These are phyloP conservation scores for Parthenolecanium corni DNA, from an alignment of 2,888 invertebrate species.

Conservation along the genomic window DNA sequence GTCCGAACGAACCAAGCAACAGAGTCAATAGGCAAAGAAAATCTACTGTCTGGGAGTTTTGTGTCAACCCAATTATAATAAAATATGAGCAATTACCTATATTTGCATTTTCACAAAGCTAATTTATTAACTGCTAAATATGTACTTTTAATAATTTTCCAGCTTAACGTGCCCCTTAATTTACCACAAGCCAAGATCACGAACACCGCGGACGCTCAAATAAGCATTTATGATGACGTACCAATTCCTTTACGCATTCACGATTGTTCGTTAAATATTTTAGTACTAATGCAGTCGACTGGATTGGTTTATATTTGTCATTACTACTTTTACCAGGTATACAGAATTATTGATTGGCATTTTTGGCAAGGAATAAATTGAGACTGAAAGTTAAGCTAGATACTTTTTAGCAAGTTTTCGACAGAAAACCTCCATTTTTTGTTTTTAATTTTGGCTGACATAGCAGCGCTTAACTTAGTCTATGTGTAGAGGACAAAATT, in stretches of 20 bases:
- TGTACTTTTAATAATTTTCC: constrained; percentile 34
- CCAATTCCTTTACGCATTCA: constrained; percentile 66
- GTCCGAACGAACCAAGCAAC: no score
- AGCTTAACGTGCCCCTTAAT: constrained; percentile 76
- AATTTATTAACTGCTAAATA: background rate
- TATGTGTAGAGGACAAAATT: no score
- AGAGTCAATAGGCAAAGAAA: no score
- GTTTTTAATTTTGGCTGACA: no score
- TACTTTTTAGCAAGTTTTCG: no score
- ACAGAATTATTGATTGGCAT: background rate
- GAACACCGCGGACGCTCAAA: constrained; percentile 41
- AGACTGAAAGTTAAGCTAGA: no score
- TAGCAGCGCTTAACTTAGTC: no score
- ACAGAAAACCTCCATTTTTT: no score
- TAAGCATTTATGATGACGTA: constrained; percentile 67
- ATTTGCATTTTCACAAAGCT: background rate
- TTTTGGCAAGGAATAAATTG: no score
- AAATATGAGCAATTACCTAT: no score
- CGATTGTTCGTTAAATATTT: constrained; percentile 67
- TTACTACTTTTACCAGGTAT: constrained; percentile 63
- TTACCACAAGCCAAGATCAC: constrained; percentile 52
- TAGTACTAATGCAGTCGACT: constrained; percentile 59
- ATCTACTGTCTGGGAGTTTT: no score
- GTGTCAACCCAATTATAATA: no score
- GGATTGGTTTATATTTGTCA: constrained; percentile 53